Base-by-base conservation (phyloP, 2,888 invertebrate species). In the Netelia melanura region DNA sequence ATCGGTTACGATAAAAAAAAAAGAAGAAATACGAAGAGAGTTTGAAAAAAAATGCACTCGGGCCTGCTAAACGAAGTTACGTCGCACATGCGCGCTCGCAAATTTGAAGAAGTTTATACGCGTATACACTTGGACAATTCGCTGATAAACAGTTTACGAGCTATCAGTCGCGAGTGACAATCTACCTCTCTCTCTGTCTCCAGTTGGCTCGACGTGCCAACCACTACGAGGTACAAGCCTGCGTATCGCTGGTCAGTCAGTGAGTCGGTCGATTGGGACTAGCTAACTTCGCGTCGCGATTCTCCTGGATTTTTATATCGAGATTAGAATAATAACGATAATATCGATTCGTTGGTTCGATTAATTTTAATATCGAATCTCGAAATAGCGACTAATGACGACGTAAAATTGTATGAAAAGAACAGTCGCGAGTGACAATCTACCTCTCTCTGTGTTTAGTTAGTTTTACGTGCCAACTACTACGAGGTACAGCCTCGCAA, bases 161-260 rank as follows among this genome's bases (percentile, higher is more conserved):
- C 70, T 71, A 54, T 82, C 81, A 85, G 75, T 64, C 52, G 65
- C 44, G 74, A 44, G 84, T 81, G 38, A 84, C 81, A 43, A 77
- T 77, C 62, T 30, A 64, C 81, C 61, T 61, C 11, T 61, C 56
- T 56, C 56, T 56, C 56, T 5, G n/a, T 56, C 43, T 43, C 43
- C 44, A 6, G 6, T 1, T 23, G 25, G 54, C 52, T 64, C 30
- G 21, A n/a, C 30, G 21, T 58, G 54, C 54, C 76, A 76, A n/a
- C 21, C 79, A 72, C 79, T 48, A 44, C n/a, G 71, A 79, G 43
- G n/a, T 44, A 54, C 10, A 54, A 23, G 38, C n/a, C 21, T 30
- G 23, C 8, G 54, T 38, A 64, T 54, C n/a, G n/a, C n/a, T 25
- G 25, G 1, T 25, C 25, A 2, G 25, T 25, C 25, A 25, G 25